Evolutionary conservation across 1,140 invertebrate genomes (phyloP).

Genomic region (Papilio helenus): DNA sequence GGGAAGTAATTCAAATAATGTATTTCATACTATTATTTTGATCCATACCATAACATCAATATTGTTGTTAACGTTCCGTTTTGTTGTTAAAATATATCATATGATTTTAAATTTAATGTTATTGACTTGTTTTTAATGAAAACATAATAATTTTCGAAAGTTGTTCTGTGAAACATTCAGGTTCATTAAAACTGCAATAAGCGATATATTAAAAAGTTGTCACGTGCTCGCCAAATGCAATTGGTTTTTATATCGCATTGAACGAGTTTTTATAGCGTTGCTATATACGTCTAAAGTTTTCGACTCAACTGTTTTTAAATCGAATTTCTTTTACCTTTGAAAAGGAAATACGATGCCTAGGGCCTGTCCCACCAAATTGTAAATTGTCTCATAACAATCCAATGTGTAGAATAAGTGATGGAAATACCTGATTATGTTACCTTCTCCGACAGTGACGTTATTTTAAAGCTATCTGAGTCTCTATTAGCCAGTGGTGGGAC

Average conservation of each 20-base stretch:
- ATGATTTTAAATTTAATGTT: not conserved
- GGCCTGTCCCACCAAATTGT: not conserved
- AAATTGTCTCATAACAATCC: too few species aligned
- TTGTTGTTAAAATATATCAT: not conserved
- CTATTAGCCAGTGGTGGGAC: too few species aligned
- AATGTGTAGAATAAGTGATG: too few species aligned
- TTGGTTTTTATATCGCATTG: slow-evolving; percentile 6
- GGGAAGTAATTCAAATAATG: too few species aligned
- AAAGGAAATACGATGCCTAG: not conserved
- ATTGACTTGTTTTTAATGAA: not conserved
- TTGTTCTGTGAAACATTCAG: slow-evolving; percentile 20
- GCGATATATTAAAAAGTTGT: slow-evolving; percentile 22
- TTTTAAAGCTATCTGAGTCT: too few species aligned
- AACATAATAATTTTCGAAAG: slow-evolving; percentile 23
- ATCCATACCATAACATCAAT: not conserved
- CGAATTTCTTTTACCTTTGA: too few species aligned
- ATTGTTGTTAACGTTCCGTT: not conserved
- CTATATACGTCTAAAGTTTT: not conserved
- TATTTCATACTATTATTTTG: too few species aligned
- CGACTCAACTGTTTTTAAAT: not conserved
- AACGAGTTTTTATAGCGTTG: not conserved
- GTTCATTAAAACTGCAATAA: not conserved
- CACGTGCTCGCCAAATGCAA: slow-evolving; percentile 10
- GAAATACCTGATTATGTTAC: too few species aligned
- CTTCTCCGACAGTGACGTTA: too few species aligned